Evolutionary conservation across 1,140 invertebrate species (phyloP), one percentile per base, ranked within the genome.

Genomic region (Steinernema khuongi): DNA sequence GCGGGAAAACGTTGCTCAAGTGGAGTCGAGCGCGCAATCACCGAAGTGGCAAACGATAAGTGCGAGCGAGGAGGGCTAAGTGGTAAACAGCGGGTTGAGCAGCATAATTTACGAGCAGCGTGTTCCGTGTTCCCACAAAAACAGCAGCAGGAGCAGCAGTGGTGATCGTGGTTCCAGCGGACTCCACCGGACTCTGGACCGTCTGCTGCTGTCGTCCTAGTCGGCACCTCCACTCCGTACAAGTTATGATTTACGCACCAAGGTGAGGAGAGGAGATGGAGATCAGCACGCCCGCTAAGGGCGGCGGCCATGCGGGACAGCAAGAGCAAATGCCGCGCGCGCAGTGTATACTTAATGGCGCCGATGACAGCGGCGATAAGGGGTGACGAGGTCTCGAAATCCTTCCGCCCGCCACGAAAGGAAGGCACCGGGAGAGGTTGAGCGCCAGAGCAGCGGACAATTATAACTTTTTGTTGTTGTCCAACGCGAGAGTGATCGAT

Each of bases 191-290:
- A n/a, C n/a, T n/a, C n/a, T n/a, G 11, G 50, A n/a, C 7, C 50
- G 50, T 22, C 50, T 60, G 36, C n/a, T 41, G n/a, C n/a, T 41
- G 7, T 41, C n/a, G 7, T 41, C 7, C n/a, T 7, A 7, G 36
- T 11, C 7, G 36, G n/a, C 7, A 11, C n/a, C 36, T 41, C 11
- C 26, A 4, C 26, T 60, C 50, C 50, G 11, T 60, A 60, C 26
- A 60, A 60, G 26, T 60, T 60, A 60, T 60, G 50, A 60, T 60
- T 60, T 60, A 60, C 50, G 50, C 50, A 60, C 50, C 50, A 60
- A 60, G 11, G 50, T 60, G 50, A 60, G n/a, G n/a, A n/a, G n/a
- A n/a, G n/a, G 50, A 60, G 50, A 17, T 60, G 50, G 26, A n/a
- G 50, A 60, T 60, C 11, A 60, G 50, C 22, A 22, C 26, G 7